Evolutionary conservation across 2,888 invertebrate species (phyloP), one percentile per base, ranked within the genome.

Genomic region (Entomobrya multifasciata): DNA sequence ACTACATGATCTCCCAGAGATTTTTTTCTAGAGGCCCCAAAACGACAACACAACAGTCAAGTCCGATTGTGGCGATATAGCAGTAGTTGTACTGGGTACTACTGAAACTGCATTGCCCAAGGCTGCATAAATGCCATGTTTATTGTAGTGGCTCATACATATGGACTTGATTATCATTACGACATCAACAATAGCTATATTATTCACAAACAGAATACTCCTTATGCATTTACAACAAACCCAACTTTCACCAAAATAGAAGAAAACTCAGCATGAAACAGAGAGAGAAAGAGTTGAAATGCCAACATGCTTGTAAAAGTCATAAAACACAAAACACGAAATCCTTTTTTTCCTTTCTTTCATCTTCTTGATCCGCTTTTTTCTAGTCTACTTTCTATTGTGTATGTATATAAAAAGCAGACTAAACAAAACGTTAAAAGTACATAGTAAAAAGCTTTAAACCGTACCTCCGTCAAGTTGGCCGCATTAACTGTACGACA

Each of bases 131-230:
- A 8, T 60, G 3, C 22, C 13, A 15, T 60, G 62, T 65, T 15
- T 8, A 0, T 13, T 11, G 49, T 49, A n/a, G n/a, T n/a, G n/a
- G n/a, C n/a, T 13, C 49, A n/a, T 13, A 49, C 49, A 49, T 27
- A 60, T 41, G 22, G 44, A 67, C 67, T 67, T 67, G 67, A 67
- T 41, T 67, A 67, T 67, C 36, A 67, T n/a, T n/a, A n/a, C 44
- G 8, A 15, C 22, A 36, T 36, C n/a, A n/a, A 17, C n/a, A 36
- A 65, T 36, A 65, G 44, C 41, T 41, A 8, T 41, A 67, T 41
- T 67, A 67, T 41, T 67, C 67, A 44, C 11, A 67, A 67, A 67
- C 41, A 22, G 3, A 55, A 55, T 20, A 20, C 8, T 36, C 4
- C 3, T 49, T 15, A 49, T 49, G n/a, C 49, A 49, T 15, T 49